Percentiles rank a stretch among this genome's conserved stretches.
phyloP scores from a whole-genome alignment of 92 coral and sea anemone species.

The Epizoanthus illoricatus region DNA sequence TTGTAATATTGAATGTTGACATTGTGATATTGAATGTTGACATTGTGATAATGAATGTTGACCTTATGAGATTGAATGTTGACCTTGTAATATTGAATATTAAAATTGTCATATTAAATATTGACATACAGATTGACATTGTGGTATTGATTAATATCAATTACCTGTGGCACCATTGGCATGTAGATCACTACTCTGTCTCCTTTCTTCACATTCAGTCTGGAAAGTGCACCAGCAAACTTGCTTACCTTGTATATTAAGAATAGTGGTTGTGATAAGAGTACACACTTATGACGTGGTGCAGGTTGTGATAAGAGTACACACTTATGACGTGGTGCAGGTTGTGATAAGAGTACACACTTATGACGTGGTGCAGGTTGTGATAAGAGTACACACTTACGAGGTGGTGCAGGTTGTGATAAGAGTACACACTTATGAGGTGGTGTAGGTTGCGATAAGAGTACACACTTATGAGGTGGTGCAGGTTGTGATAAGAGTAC shows the following conservation, averaged over 20 bases:
- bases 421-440: slow-evolving; percentile 51
- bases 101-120: too few relatives aligned
- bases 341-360: not conserved
- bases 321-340: not conserved
- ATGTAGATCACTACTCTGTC: slow-evolving; percentile 93
- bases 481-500: not conserved
- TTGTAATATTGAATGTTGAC: not conserved
- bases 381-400: slow-evolving; percentile 66
- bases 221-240: slow-evolving; percentile 87
- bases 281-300: slow-evolving; percentile 58
- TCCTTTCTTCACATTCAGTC: slow-evolving; percentile 86
- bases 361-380: slow-evolving; percentile 75
- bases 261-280: not conserved
- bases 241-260: slow-evolving; percentile 66
- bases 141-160: not conserved
- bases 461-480: slow-evolving; percentile 34
- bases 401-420: too few relatives aligned
- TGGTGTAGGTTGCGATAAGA: slow-evolving; percentile 79
- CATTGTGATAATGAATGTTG: too few relatives aligned
- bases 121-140: too few relatives aligned
- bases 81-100: not conserved
- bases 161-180: slow-evolving; percentile 99
- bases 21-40: not conserved
- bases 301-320: slow-evolving; percentile 82
- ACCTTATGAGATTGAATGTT: not conserved